phyloP scores from a whole-genome alignment of 1,140 invertebrate genomes.

The Batillaria attramentaria region DNA sequence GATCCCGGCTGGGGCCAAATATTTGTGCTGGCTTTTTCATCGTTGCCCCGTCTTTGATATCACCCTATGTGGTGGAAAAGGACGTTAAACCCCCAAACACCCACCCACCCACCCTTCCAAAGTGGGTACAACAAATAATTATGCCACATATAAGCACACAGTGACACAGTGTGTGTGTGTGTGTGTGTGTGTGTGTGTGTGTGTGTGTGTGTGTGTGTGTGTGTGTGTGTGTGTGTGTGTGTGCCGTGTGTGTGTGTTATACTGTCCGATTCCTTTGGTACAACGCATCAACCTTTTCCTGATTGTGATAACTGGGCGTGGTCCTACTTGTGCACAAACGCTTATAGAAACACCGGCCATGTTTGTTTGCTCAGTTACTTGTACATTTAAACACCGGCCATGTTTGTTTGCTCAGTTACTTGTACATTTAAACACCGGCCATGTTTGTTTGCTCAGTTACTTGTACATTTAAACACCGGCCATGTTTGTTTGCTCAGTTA shows the following conservation, averaged over 20 bases:
- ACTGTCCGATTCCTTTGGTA: too few relatives aligned
- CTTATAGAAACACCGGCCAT: background rate
- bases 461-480: background rate
- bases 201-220: background rate
- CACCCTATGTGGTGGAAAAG: too few relatives aligned
- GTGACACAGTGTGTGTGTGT: too few relatives aligned
- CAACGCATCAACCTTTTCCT: too few relatives aligned
- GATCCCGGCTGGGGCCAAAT: too few relatives aligned
- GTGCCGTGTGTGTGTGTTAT: background rate
- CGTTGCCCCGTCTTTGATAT: too few relatives aligned
- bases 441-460: background rate
- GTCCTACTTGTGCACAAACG: background rate
- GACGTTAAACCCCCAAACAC: too few relatives aligned
- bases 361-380: background rate
- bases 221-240: background rate
- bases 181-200: slow-evolving; percentile 1
- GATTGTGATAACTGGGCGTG: background rate
- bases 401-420: background rate
- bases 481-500: background rate
- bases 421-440: background rate
- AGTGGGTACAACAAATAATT: too few relatives aligned
- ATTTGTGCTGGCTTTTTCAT: too few relatives aligned
- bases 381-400: background rate
- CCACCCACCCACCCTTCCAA: too few relatives aligned
- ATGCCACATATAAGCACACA: too few relatives aligned